Evolutionary conservation across 2,113 vertebrate species (phyloP).

Genomic region (Sarotherodon lohbergeri): DNA sequence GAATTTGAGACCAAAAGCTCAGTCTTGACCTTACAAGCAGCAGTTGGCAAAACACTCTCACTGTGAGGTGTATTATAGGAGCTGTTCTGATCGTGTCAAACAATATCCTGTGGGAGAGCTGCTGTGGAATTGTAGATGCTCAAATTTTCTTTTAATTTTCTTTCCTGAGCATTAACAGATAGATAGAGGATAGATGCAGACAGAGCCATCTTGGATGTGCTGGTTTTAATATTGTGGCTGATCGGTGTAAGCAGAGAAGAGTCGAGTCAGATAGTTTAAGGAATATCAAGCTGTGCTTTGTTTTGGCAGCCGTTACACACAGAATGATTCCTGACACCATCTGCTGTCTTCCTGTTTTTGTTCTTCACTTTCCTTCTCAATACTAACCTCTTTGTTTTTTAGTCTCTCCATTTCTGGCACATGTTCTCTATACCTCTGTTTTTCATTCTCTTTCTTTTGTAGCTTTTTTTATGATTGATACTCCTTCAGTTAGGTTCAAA

Average conservation of each 20-base stretch:
- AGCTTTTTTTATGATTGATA: background rate
- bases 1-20: background rate
- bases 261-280: background rate
- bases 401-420: background rate
- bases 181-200: background rate
- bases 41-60: background rate
- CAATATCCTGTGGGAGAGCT: background rate
- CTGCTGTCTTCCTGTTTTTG: background rate
- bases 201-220: background rate
- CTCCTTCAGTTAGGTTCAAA: background rate
- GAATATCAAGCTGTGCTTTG: background rate
- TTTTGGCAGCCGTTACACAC: background rate
- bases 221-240: background rate
- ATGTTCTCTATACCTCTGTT: background rate
- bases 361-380: background rate
- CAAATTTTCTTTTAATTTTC: background rate
- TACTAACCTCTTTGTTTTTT: background rate
- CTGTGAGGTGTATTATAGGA: background rate
- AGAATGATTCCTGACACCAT: constrained; percentile 24
- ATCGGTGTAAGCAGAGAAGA: background rate
- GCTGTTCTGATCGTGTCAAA: background rate
- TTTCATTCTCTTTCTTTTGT: background rate
- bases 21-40: background rate
- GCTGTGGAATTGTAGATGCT: background rate
- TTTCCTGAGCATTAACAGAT: background rate